Evolutionary conservation across 2,113 vertebrate species (phyloP).

Genomic region (Hyla sarda): DNA sequence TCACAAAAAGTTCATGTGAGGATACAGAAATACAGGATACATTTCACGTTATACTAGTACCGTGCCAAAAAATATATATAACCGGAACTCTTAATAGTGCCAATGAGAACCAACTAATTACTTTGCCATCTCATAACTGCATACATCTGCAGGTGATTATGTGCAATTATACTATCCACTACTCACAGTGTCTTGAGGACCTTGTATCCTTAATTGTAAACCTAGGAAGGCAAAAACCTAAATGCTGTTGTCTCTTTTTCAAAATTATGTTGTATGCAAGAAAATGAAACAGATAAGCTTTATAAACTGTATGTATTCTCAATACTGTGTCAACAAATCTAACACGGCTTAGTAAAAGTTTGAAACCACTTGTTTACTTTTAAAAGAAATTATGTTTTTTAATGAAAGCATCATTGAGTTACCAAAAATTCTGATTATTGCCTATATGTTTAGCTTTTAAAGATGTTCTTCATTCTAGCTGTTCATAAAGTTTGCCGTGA

Average conservation of each 20-base stretch:
- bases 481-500: no score
- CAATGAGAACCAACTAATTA: constrained; percentile 10
- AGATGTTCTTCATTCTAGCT: no score
- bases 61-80: neutral
- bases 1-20: neutral
- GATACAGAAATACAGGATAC: neutral
- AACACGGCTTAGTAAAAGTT: neutral
- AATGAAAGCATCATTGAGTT: neutral
- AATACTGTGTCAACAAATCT: neutral
- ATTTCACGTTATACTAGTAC: neutral
- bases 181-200: constrained; percentile 30
- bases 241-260: neutral
- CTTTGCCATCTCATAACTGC: constrained; percentile 11
- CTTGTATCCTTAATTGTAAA: constrained; percentile 34
- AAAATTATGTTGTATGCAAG: neutral
- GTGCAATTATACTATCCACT: constrained; percentile 41
- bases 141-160: constrained; percentile 43
- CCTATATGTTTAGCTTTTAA: neutral
- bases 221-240: neutral
- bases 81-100: neutral
- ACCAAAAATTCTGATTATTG: no score
- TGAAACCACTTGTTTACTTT: neutral
- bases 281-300: neutral
- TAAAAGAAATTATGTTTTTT: neutral
- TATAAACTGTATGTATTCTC: neutral